These are phyloP conservation scores for Alentia gelatinosa DNA, from an alignment of 2,888 invertebrate genomes.

Conservation along the genomic window DNA sequence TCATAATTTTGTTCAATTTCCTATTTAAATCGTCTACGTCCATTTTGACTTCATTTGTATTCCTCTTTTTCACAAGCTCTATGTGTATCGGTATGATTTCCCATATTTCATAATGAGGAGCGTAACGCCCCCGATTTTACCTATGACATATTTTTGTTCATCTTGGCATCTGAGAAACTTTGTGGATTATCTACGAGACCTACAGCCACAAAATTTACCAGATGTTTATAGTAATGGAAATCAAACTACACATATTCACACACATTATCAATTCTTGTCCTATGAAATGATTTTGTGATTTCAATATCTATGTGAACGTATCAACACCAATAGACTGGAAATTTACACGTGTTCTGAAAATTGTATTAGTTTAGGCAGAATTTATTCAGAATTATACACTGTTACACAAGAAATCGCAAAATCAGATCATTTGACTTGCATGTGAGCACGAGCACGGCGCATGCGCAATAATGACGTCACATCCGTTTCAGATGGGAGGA, in stretches of 20 bases:
- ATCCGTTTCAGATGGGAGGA: conserved; percentile 42
- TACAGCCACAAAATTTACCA: neutral
- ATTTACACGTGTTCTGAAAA: neutral
- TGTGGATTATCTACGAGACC: neutral
- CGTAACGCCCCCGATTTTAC: neutral
- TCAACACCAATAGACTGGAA: neutral
- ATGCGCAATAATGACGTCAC: conserved; percentile 45
- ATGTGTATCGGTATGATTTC: neutral
- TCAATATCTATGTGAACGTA: neutral
- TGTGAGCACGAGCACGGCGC: conserved; percentile 27
- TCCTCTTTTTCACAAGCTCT: neutral
- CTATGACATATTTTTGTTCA: neutral
- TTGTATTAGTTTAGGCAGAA: neutral
- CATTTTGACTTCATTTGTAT: neutral
- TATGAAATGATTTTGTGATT: conserved; percentile 13
- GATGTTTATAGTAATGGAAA: neutral
- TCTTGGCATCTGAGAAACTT: neutral
- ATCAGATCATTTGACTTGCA: conserved; percentile 14
- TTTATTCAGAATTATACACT: neutral
- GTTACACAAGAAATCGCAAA: neutral
- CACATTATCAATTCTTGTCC: neutral
- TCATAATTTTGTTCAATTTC: neutral
- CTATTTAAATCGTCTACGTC: neutral
- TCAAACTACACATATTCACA: neutral
- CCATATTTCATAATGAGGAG: neutral